Conservation (phyloP, 2,888 invertebrate genomes). For the Cheilosia impressa region DNA sequence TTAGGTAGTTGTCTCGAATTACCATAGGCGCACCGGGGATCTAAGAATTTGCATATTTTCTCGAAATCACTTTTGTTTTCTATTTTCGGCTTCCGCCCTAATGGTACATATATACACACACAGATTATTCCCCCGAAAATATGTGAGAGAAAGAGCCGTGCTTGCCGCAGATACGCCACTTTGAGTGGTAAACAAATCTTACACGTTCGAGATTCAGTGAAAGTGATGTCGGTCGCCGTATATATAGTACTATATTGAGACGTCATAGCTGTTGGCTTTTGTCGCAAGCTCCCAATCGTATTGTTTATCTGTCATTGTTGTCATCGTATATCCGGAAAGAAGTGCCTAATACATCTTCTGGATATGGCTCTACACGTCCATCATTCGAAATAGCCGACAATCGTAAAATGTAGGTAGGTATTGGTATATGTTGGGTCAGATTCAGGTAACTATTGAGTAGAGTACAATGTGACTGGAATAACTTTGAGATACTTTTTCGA, state of each 20-base stretch:
- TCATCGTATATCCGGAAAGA: conserved; percentile 56
- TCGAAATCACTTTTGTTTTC: conserved; percentile 69
- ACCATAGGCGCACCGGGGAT: conserved; percentile 56
- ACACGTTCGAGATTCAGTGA: conserved; percentile 67
- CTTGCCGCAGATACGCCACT: neutral
- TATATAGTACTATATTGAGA: conserved; percentile 9
- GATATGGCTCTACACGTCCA: neutral
- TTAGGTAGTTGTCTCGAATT: conserved; percentile 61
- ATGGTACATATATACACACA: neutral
- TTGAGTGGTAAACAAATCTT: conserved; percentile 57
- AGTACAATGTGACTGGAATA: conserved; percentile 26
- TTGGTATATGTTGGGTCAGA: conserved; percentile 16
- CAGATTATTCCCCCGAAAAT: too few relatives aligned
- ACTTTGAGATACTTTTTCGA: conserved; percentile 1
- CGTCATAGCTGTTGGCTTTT: conserved; percentile 26
- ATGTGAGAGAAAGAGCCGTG: conserved; percentile 28
- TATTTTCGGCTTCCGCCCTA: conserved; percentile 48
- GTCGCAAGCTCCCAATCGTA: conserved; percentile 12
- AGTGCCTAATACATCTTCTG: conserved; percentile 17
- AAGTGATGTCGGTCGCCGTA: conserved; percentile 57
- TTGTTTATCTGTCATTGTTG: conserved; percentile 47
- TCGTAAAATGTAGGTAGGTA: neutral
- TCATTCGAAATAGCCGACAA: conserved; percentile 16
- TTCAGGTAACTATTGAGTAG: neutral
- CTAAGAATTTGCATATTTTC: conserved; percentile 70